phyloP scores from a whole-genome alignment of 2,113 vertebrate genomes.

The Hydrochoerus hydrochaeris region DNA sequence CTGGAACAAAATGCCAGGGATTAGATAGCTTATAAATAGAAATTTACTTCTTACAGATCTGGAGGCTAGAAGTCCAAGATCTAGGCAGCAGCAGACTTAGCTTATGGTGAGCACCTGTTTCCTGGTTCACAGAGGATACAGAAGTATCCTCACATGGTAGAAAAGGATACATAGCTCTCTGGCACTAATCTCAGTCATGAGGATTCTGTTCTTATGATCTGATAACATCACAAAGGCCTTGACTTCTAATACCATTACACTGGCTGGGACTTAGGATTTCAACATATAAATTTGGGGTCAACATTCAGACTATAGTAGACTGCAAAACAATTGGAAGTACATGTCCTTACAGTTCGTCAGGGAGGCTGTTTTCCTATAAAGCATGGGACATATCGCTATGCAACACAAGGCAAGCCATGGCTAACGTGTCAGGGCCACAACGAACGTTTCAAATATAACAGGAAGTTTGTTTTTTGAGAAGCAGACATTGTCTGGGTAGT shows the following conservation, averaged over 20 bases:
- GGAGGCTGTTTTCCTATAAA: background rate
- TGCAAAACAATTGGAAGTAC: conserved; percentile 17
- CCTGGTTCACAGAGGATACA: background rate
- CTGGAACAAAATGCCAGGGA: background rate
- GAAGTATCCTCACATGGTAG: background rate
- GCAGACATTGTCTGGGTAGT: background rate
- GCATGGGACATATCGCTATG: background rate
- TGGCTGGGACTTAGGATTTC: background rate
- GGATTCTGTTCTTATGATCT: background rate
- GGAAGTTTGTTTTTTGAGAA: background rate
- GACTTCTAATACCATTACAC: background rate
- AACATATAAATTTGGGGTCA: background rate
- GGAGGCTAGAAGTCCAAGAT: background rate
- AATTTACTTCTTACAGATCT: background rate
- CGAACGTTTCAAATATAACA: background rate
- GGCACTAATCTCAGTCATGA: background rate
- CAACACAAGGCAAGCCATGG: background rate
- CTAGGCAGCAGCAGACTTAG: background rate
- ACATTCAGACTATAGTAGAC: background rate
- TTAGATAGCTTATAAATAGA: background rate
- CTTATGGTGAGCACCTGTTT: background rate
- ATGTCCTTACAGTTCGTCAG: background rate
- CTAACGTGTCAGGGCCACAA: background rate
- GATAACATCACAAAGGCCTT: background rate
- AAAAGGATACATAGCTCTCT: background rate